Evolutionary conservation across 2,113 vertebrate genomes (phyloP), one percentile per base, ranked within the genome.

Genomic region (Gasterosteus nipponicus): DNA sequence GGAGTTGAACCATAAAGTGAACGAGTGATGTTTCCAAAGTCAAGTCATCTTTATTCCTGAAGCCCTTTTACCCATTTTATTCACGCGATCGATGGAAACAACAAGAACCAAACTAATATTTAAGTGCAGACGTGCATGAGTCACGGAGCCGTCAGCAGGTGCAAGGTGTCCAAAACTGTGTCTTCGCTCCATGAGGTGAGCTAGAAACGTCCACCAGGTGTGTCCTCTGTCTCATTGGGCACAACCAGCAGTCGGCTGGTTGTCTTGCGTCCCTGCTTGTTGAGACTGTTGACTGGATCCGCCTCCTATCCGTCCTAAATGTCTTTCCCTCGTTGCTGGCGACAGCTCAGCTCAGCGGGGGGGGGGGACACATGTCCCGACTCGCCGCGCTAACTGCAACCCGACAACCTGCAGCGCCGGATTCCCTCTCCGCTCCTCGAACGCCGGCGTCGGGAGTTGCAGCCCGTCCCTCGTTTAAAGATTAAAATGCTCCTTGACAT

Each of bases 311-410:
- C 16, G 26, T 16, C 29, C n/a, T 26, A 3, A 53, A 60, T 39
- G 4, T 62, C 57, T 74, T 64, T 80, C 58, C 67, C 56, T 33
- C 77, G 71, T 76, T 1, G 2, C 54, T 26, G 22, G 22, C 22
- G 22, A 26, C 22, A 26, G 22, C 22, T 26, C 66, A 31, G 59
- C 26, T 68, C 14, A 4, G 56, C 29, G 3, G 0, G 0, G 1
- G 14, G 22, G 22, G 22, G 22, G 22, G 22, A 26, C 22, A 1
- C 86, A 0, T 82, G 89, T 67, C 69, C 41, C 22, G 22, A 57
- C 89, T 78, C 1, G 86, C 56, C 65, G 2, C 38, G n/a, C 60
- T 33, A 15, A n/a, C 9, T 7, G 44, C 14, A 39, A 74, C 75
- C 75, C 9, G 53, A 69, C 63, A 54, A 73, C 62, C 60, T 69